Evolutionary conservation across 1,140 invertebrate genomes (phyloP), one percentile per base, ranked within the genome.

Genomic region (Leptinotarsa defecta): DNA sequence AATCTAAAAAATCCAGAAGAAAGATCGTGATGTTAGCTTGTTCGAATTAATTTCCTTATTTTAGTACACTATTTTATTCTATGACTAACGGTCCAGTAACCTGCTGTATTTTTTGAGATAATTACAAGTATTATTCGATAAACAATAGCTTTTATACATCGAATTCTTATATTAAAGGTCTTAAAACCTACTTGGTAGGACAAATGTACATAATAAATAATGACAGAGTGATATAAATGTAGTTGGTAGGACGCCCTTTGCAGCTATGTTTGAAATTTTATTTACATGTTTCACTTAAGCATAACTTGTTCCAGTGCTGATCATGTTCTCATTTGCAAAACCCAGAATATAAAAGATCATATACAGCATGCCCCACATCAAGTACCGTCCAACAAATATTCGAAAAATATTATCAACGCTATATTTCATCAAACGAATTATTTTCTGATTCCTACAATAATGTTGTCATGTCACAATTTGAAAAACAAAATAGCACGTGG

Each of bases 161-260:
- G 34, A 72, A 24, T 72, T 72, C 49, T 43, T 70, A 24, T 70
- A 57, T 19, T 13, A 4, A 19, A 43, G 64, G 15, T 19, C 22
- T 27, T 27, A 68, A 74, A 49, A 48, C 64, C 68, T 63, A 68
- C 52, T 48, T 49, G 49, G 73, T 74, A 74, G 73, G 73, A 69
- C 27, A 74, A 74, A 74, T 74, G 73, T 74, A 74, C 73, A 74
- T 74, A 74, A 74, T 67, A 74, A 74, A 67, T 74, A 74, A 63
- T 48, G 48, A 67, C 34, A 63, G 68, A 70, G 68, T 70, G 68
- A 70, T 22, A 70, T 48, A 57, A 65, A 24, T 65, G 64, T 65
- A 65, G 64, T 65, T 65, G 64, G 17, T 65, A n/a, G 43, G 43
- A 49, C 68, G 68, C 68, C 3, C 1, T 73, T 73, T n/a, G 24